Conservation (phyloP, 2,797 vertebrate genomes). For the Silurus aristotelis region DNA sequence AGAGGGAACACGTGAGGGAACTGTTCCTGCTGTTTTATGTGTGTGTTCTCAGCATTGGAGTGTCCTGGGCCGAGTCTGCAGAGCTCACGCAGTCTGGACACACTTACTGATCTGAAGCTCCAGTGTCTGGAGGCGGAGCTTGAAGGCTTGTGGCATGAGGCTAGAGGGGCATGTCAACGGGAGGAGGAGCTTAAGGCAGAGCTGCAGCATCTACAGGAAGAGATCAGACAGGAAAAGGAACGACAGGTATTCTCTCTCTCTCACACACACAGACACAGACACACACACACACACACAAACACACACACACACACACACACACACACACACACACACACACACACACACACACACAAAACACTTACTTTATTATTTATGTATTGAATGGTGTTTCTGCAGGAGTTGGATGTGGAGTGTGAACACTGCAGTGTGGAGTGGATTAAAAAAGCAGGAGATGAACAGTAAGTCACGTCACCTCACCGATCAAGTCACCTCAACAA, state of each 20-base stretch:
- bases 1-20: not conserved
- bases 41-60: conserved; percentile 62
- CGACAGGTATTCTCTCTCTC: conserved; percentile 58
- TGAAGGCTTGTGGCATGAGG: conserved; percentile 79
- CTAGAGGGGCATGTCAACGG: conserved; percentile 79
- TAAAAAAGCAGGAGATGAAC: conserved; percentile 87
- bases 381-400: conserved; percentile 59
- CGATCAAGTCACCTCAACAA: not conserved
- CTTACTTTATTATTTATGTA: not conserved
- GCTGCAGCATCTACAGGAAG: conserved; percentile 80
- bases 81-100: conserved; percentile 76
- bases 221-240: conserved; percentile 75
- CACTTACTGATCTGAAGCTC: conserved; percentile 73
- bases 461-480: conserved; percentile 80
- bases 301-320: not conserved
- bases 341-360: not conserved
- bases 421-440: conserved; percentile 88
- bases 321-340: not conserved
- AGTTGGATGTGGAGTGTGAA: conserved; percentile 75
- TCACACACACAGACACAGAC: not conserved
- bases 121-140: conserved; percentile 79
- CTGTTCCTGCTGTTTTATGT: not conserved
- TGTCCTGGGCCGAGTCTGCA: conserved; percentile 74
- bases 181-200: conserved; percentile 83
- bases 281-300: not conserved